Conservation (phyloP, 2,888 invertebrate species). For the Drosophila subquinaria region DNA sequence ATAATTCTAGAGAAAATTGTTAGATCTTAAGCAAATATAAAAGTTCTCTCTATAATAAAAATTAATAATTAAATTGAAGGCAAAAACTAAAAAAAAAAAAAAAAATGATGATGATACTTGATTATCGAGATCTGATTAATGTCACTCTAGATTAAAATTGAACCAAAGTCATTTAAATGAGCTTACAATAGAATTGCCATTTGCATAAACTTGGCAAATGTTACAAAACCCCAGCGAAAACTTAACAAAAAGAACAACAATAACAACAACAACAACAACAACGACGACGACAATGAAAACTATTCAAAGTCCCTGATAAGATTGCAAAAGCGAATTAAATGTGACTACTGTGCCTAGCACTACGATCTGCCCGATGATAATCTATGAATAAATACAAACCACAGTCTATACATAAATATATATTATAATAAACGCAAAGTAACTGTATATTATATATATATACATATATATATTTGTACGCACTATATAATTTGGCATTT, state of each 20-base stretch:
- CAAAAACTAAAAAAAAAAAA: not conserved
- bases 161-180: constrained; percentile 36
- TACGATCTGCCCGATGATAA: constrained; percentile 39
- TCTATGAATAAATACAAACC: constrained; percentile 21
- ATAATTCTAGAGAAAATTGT: not conserved
- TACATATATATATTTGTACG: constrained; percentile 1
- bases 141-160: constrained; percentile 33
- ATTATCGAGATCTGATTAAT: constrained; percentile 36
- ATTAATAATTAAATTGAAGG: not conserved
- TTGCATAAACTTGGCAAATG: constrained; percentile 36
- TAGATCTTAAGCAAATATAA: too few species aligned
- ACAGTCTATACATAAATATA: constrained; percentile 1
- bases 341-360: constrained; percentile 31
- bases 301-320: constrained; percentile 42
- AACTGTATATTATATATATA: constrained; percentile 10
- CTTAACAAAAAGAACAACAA: constrained; percentile 1
- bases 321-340: constrained; percentile 36
- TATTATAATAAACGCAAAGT: constrained; percentile 6
- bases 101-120: not conserved
- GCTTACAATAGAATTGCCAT: constrained; percentile 32
- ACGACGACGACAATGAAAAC: constrained; percentile 12
- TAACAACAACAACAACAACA: not conserved
- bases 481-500: constrained; percentile 18
- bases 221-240: constrained; percentile 23
- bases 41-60: too few species aligned